These are phyloP conservation scores for Urocyon cinereoargenteus DNA, from an alignment of 2,797 vertebrate genomes.

Conservation along the genomic window DNA sequence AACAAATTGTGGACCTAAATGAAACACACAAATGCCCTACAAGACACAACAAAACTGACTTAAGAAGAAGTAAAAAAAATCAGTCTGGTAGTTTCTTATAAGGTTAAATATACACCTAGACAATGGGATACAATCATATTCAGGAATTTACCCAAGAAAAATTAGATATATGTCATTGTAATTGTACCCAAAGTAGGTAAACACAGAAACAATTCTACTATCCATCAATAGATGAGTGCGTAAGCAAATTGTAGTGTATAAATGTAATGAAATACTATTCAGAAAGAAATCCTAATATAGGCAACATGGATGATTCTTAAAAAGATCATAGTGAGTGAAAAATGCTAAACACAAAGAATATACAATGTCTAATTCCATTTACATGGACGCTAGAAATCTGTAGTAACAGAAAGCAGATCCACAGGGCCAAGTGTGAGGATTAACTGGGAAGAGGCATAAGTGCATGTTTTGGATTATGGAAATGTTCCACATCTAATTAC, in stretches of 20 bases:
- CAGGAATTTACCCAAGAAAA: not conserved
- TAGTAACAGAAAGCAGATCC: not conserved
- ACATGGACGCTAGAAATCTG: not conserved
- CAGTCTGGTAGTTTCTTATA: not conserved
- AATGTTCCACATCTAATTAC: conserved; percentile 4
- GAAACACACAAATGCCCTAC: not conserved
- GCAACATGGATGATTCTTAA: not conserved
- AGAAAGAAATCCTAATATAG: not conserved
- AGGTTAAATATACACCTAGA: not conserved
- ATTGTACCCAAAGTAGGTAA: not conserved
- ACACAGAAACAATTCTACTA: conserved; percentile 47
- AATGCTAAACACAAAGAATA: not conserved
- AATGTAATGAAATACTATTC: not conserved
- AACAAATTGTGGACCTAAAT: not conserved
- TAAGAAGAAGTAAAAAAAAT: not conserved
- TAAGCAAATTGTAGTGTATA: not conserved
- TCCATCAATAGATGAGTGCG: not conserved
- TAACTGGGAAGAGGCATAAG: not conserved
- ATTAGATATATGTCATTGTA: not conserved
- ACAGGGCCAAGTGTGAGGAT: not conserved
- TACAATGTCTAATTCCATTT: not conserved
- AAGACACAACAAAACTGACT: not conserved
- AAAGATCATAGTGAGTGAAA: conserved; percentile 35
- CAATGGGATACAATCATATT: not conserved
- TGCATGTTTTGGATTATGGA: not conserved